A percentile compares a stretch with the other conserved stretches of the same genome.
These are phyloP conservation scores for Platichthys flesus DNA, from an alignment of 2,113 vertebrate species.

Conservation along the genomic window DNA sequence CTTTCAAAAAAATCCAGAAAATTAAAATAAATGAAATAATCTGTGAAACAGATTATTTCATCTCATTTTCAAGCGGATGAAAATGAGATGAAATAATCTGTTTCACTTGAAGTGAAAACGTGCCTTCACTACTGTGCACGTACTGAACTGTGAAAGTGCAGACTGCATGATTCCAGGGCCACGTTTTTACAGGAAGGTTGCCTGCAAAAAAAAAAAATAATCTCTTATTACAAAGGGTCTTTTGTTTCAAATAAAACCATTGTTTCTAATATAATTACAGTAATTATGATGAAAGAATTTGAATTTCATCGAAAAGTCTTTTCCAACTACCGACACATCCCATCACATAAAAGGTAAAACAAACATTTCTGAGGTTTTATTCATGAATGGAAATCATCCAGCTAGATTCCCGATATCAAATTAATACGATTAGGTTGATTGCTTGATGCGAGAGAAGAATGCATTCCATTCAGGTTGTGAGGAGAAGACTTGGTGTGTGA, in stretches of 20 bases:
- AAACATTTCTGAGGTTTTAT: background rate
- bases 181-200: slow-evolving; percentile 1
- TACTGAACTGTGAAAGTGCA: background rate
- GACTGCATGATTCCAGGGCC: background rate
- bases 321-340: background rate
- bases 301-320: background rate
- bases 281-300: background rate
- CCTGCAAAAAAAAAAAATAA: background rate
- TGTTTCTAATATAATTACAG: background rate
- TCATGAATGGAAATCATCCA: background rate
- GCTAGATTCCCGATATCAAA: background rate
- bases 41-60: no score
- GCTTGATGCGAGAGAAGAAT: slow-evolving; percentile 9
- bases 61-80: no score
- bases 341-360: background rate
- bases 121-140: background rate
- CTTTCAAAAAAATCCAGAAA: background rate
- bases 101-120: background rate
- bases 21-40: slow-evolving; percentile 6
- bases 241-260: slow-evolving; percentile 13
- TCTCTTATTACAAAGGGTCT: slow-evolving; percentile 16
- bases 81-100: background rate
- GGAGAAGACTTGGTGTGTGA: slow-evolving; percentile 9
- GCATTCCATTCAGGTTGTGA: slow-evolving; percentile 26
- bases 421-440: slow-evolving; percentile 19